Evolutionary conservation across 2,888 invertebrate species (phyloP).

Genomic region (Conchocele bisecta): DNA sequence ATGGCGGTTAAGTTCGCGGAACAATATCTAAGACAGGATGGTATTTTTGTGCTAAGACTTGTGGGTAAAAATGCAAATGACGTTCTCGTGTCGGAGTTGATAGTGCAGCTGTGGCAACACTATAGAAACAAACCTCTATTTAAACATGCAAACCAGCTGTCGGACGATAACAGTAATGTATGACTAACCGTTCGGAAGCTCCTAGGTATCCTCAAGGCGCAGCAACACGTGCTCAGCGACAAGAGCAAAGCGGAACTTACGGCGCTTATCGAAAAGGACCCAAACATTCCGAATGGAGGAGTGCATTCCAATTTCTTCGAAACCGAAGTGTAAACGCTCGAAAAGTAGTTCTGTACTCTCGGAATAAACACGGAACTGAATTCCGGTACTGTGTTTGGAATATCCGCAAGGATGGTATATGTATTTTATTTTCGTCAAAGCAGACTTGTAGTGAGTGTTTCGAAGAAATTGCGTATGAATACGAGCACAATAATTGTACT

Average conservation of each 20-base stretch:
- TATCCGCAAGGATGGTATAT: no score
- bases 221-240: slow-evolving; percentile 67
- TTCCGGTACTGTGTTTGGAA: no score
- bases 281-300: slow-evolving; percentile 55
- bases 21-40: slow-evolving; percentile 81
- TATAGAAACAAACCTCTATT: slow-evolving; percentile 79
- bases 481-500: no score
- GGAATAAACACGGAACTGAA: no score
- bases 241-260: slow-evolving; percentile 55
- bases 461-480: no score
- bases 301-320: slow-evolving; percentile 45
- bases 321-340: slow-evolving; percentile 51
- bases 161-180: slow-evolving; percentile 79
- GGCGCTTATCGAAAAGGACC: slow-evolving; percentile 48
- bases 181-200: slow-evolving; percentile 78
- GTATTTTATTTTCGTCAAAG: no score
- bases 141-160: slow-evolving; percentile 77
- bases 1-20: slow-evolving; percentile 80
- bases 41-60: slow-evolving; percentile 81
- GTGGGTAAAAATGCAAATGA: slow-evolving; percentile 83
- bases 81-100: slow-evolving; percentile 82
- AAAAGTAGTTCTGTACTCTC: no score
- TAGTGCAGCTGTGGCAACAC: slow-evolving; percentile 81
- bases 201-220: slow-evolving; percentile 70
- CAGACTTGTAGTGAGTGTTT: no score